Base-by-base conservation (phyloP, 2,797 vertebrate species). In the Orestias chungarensis region DNA sequence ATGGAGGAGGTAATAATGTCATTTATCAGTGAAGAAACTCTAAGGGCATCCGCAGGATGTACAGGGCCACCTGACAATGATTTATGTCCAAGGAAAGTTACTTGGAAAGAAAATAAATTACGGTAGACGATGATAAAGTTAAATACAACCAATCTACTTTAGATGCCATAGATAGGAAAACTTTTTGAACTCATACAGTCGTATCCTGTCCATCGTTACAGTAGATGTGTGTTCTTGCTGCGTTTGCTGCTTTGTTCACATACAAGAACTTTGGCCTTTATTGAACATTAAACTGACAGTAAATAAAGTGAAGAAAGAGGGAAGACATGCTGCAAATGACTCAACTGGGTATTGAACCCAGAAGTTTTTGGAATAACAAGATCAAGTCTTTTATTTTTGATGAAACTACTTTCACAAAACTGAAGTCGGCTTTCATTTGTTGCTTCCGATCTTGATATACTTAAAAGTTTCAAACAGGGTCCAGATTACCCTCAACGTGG, bases 51-150 rank as follows among this genome's bases (percentile, higher is more conserved):
- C 44, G 66, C 70, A 67, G 79, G 50, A 71, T 31, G 31, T 57
- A 70, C 76, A 23, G 59, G 2, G 55, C 68, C 55, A 55, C 69
- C 23, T 80, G 86, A 88, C 84, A 83, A 9, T 81, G 80, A 86
- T 86, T 72, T 78, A 81, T 80, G 80, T 62, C 70, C 11, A 0
- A 27, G 49, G 52, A 71, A 81, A 79, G 73, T 81, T 84, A 70
- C 59, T 82, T 67, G 59, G 40, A 70, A 57, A 70, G 35, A 23
- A 72, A 50, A 47, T 9, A 6, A 68, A 35, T 23, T 1, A 2
- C 54, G 64, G 31, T 25, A 64, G 27, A 68, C 10, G 14, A 38
- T 10, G 47, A 46, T 23, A 43, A 76, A 74, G 71, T 80, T 76
- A 62, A 15, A 38, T 31, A 66, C 17, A 40, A 46, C 18, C 20